Base-by-base conservation (phyloP, 2,797 vertebrate genomes). In the Coranthus polyacanthus region DNA sequence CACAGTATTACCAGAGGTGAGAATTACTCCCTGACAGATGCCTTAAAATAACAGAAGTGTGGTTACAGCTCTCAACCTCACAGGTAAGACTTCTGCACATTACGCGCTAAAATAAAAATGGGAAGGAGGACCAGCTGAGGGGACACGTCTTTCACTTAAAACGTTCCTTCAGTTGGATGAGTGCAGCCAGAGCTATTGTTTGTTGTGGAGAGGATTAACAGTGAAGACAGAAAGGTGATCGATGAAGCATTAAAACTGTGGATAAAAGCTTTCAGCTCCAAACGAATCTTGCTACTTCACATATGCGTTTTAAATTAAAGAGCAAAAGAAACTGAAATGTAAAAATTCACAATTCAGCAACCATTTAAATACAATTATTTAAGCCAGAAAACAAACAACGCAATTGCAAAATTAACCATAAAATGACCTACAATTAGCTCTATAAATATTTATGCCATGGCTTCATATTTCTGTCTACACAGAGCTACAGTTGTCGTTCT, bases 211-310 rank as follows among this genome's bases (percentile, higher is more conserved):
- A 47, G 41, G 16, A 60, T 26, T 15, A 66, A 68, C 65, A 72
- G 76, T 78, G 51, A 61, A 74, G 56, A 51, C 66, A 77, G n/a
- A 77, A 75, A 60, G 69, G 5, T 1, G 29, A 16, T 47, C 60
- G 77, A 45, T 41, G 60, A 69, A 72, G 67, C 60, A 62, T 45
- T 44, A 59, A 60, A 68, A 37, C 45, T 22, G 59, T 3, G 12
- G 18, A 50, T 47, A 44, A 68, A 62, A 26, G 5, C 4, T 0
- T 2, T 17, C 18, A 36, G 13, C 46, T 34, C 42, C 11, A 13
- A 12, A 46, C 11, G 0, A 20, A 20, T 46, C 54, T 34, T 24
- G 55, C 39, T 2, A 3, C 50, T 24, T 15, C 6, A n/a, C 3
- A 38, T 37, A 16, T 17, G n/a, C n/a, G n/a, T n/a, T n/a, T n/a